Percentiles rank a stretch among this genome's conserved stretches.
phyloP scores from a whole-genome alignment of 2,113 vertebrate species.

The Silurus asotus region DNA sequence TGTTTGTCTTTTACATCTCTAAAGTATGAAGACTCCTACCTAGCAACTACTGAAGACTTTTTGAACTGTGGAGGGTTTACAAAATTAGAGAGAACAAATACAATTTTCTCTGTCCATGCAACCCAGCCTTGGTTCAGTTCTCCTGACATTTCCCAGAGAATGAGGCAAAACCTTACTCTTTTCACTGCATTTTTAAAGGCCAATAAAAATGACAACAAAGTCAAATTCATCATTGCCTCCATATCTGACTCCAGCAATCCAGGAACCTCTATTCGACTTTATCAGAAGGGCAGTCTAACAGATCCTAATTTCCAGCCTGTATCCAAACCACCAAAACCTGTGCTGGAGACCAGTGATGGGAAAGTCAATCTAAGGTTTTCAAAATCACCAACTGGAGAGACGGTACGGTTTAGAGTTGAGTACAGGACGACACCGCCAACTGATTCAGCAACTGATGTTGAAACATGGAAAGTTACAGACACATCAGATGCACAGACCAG shows the following conservation, averaged over 20 bases:
- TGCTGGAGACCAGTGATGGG: neutral
- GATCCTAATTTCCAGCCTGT: constrained; percentile 11
- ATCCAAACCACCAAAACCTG: constrained; percentile 14
- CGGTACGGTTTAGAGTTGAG: no score
- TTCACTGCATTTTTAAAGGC: neutral
- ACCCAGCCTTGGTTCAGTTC: neutral
- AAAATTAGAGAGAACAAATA: neutral
- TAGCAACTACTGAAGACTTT: neutral
- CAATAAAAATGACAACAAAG: constrained; percentile 6
- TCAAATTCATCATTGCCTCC: constrained; percentile 14
- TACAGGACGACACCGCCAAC: no score
- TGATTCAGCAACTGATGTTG: no score
- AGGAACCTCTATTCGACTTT: constrained; percentile 25
- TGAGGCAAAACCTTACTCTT: constrained; percentile 15
- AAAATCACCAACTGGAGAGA: no score
- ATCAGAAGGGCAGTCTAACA: constrained; percentile 11
- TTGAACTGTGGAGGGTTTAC: neutral
- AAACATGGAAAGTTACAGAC: no score
- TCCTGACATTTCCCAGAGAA: neutral
- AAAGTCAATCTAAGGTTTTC: constrained; percentile 16
- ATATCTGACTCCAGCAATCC: constrained; percentile 17
- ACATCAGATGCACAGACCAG: no score
- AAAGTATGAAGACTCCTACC: constrained; percentile 41
- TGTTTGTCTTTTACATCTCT: constrained; percentile 58
- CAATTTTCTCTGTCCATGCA: no score